Evolutionary conservation across 2,888 invertebrate species (phyloP), one percentile per base, ranked within the genome.

Genomic region (Apotomis turbidana): DNA sequence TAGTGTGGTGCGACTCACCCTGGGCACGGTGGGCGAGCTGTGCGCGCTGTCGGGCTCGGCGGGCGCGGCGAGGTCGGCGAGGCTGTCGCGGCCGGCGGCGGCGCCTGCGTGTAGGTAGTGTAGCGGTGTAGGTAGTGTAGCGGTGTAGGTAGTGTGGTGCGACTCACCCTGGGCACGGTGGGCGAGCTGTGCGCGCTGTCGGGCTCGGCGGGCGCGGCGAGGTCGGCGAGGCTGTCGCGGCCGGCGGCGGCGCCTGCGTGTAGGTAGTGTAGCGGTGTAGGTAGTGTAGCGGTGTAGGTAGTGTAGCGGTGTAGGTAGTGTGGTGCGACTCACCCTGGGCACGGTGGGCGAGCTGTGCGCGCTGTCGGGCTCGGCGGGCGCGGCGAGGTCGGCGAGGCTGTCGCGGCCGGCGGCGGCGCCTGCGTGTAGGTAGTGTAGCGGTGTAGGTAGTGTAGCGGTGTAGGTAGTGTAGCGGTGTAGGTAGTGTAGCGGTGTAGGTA

Each of bases 181-280:
- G 98, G 98, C 36, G 98, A 98, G 82, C 98, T 98, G 78, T 96
- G 96, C 0, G 96, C 96, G 87, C 98, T 98, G 86, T 99, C 98
- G 71, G 97, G 94, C 83, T 98, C 98, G 0, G 95, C 94, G 78
- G 93, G 94, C 38, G 95, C 94, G 1, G 95, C 94, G 72, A 97
- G 91, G 88, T 98, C 98, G 9, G 96, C 95, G 41, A 96, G 92
- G 81, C 96, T 96, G 80, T 95, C 96, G 58, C 96, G 93, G 0
- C 93, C 93, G 15, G 85, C 86, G 0, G 91, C 89, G 38, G 94
- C 94, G 13, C 89, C 94, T 93, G 78, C 0, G 36, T n/a, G n/a
- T n/a, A n/a, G n/a, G n/a, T n/a, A n/a, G n/a, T n/a, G n/a, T n/a
- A n/a, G n/a, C n/a, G n/a, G n/a, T n/a, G n/a, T n/a, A n/a, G n/a